These are phyloP conservation scores for Gadopsis bispinosus DNA, from an alignment of 2,797 vertebrate genomes.

Conservation along the genomic window DNA sequence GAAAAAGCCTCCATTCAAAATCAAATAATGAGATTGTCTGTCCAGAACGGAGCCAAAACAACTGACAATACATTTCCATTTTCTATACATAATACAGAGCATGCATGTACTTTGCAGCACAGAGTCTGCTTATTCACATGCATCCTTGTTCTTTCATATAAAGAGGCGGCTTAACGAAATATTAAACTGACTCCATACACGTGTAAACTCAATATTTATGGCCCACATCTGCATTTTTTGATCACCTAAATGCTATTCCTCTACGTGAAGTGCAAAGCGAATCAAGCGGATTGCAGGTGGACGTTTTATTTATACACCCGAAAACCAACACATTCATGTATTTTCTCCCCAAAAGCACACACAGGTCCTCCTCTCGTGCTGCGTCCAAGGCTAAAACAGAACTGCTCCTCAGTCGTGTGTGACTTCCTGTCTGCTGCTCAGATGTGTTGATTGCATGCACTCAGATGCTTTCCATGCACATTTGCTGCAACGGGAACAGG, in stretches of 20 bases:
- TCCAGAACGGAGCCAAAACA: not conserved
- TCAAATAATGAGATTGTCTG: slow-evolving; percentile 25
- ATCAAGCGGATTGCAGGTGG: not conserved
- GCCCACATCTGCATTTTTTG: not conserved
- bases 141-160: not conserved
- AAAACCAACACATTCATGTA: not conserved
- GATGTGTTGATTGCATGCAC: not conserved
- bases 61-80: not conserved
- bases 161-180: not conserved
- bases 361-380: not conserved
- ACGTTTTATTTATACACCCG: not conserved
- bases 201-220: not conserved
- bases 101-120: too few relatives aligned
- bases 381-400: not conserved
- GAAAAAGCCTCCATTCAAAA: not conserved
- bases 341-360: not conserved
- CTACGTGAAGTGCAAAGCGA: not conserved
- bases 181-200: not conserved
- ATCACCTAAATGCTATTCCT: not conserved
- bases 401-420: not conserved
- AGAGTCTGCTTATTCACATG: not conserved
- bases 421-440: slow-evolving; percentile 4
- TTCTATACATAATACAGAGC: not conserved
- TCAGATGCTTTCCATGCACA: not conserved
- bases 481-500: slow-evolving; percentile 2